These are phyloP conservation scores for Diadema setosum DNA, from an alignment of 35 echinoderm and acorn worm species.

Conservation along the genomic window DNA sequence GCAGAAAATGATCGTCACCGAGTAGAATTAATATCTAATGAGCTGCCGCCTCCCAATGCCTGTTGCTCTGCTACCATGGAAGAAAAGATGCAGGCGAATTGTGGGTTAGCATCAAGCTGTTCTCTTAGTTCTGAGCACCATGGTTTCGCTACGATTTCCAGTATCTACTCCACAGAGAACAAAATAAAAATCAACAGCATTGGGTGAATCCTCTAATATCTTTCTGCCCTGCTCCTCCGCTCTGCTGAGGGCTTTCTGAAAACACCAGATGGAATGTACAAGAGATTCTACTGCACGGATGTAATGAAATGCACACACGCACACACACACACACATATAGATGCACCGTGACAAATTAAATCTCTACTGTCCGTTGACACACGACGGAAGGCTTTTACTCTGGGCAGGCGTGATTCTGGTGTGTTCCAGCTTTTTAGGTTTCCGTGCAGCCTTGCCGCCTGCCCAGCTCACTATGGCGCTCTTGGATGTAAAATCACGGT, in stretches of 20 bases:
- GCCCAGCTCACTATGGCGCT: not conserved
- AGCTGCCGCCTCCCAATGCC: no score
- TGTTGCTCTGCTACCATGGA: not conserved
- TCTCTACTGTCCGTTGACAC: not conserved
- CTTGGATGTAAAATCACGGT: constrained; percentile 6
- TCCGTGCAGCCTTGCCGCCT: not conserved
- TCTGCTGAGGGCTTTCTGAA: no score
- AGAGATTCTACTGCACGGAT: not conserved
- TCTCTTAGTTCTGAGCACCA: constrained; percentile 16
- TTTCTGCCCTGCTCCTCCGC: no score
- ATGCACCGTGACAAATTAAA: not conserved
- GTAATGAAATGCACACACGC: no score
- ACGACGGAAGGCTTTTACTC: not conserved
- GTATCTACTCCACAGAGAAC: no score
- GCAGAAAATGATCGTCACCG: no score
- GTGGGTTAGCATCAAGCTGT: not conserved
- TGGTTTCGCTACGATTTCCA: not conserved
- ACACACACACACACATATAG: not conserved
- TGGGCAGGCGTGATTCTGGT: not conserved
- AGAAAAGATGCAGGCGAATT: no score
- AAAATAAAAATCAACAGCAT: not conserved
- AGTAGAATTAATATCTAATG: no score
- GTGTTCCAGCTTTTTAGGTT: not conserved
- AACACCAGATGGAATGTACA: not conserved
- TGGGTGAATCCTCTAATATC: no score